Conservation (phyloP, 2,113 vertebrate species). For the Heterocephalus glaber region DNA sequence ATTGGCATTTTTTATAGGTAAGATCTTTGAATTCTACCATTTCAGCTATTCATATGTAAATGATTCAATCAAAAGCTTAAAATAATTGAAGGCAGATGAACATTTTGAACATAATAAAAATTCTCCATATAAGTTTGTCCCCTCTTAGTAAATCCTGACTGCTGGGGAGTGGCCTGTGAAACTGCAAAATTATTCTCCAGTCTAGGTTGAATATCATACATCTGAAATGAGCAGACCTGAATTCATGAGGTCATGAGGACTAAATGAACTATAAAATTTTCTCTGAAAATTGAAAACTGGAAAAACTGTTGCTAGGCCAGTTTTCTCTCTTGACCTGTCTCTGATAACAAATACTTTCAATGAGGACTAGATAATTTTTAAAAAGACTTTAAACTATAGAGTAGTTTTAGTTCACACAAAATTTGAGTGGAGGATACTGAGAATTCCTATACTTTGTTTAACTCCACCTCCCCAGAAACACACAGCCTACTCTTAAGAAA, state of each 20-base stretch:
- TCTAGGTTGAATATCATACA: constrained; percentile 16
- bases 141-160: background rate
- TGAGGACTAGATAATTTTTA: background rate
- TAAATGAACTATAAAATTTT: constrained; percentile 36
- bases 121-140: background rate
- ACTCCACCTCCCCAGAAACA: fast-evolving
- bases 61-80: constrained; percentile 19
- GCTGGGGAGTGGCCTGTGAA: background rate
- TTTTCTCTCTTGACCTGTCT: background rate
- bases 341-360: background rate
- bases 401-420: background rate
- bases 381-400: background rate
- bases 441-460: background rate
- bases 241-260: constrained; percentile 55
- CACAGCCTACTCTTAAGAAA: background rate
- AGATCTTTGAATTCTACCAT: background rate
- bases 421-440: background rate
- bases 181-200: constrained; percentile 2
- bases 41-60: constrained; percentile 44
- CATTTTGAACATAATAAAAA: constrained; percentile 9
- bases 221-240: constrained; percentile 42
- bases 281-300: constrained; percentile 45
- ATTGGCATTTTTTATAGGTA: background rate
- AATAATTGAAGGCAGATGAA: constrained; percentile 58
- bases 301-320: background rate